phyloP scores from a whole-genome alignment of 2,797 vertebrate species.

The Poecilia picta region DNA sequence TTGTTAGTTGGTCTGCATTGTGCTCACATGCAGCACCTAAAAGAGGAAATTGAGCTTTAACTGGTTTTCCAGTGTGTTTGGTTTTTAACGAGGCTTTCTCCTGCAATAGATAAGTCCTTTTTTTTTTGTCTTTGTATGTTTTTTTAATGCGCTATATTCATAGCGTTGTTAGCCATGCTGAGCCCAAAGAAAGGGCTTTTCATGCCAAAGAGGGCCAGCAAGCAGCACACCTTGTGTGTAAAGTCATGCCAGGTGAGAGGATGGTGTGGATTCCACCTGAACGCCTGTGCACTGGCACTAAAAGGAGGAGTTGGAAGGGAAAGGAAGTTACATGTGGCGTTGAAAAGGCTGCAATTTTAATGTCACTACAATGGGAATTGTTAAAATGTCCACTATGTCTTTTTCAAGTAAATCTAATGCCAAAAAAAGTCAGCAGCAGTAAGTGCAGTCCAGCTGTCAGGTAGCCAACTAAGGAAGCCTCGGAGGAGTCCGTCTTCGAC shows the following conservation, averaged over 20 bases:
- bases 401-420: conserved; percentile 82
- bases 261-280: conserved; percentile 76
- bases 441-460: conserved; percentile 83
- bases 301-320: conserved; percentile 50
- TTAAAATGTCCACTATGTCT: conserved; percentile 82
- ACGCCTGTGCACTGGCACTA: conserved; percentile 85
- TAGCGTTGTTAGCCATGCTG: conserved; percentile 91
- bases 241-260: conserved; percentile 88
- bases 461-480: conserved; percentile 79
- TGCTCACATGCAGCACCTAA: conserved; percentile 67
- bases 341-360: conserved; percentile 79
- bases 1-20: conserved; percentile 58
- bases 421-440: conserved; percentile 79
- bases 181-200: conserved; percentile 87
- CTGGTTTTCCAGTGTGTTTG: conserved; percentile 52
- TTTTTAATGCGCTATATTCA: conserved; percentile 65
- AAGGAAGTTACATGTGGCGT: conserved; percentile 56
- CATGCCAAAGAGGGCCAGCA: conserved; percentile 86
- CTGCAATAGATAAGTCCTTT: conserved; percentile 36
- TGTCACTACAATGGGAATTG: conserved; percentile 81
- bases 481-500: conserved; percentile 77
- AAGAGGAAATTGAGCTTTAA: conserved; percentile 47
- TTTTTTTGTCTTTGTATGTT: conserved; percentile 48
- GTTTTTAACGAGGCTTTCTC: conserved; percentile 66
- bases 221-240: conserved; percentile 78